phyloP scores from a whole-genome alignment of 1,140 invertebrate species.

The Drosophila rufa region DNA sequence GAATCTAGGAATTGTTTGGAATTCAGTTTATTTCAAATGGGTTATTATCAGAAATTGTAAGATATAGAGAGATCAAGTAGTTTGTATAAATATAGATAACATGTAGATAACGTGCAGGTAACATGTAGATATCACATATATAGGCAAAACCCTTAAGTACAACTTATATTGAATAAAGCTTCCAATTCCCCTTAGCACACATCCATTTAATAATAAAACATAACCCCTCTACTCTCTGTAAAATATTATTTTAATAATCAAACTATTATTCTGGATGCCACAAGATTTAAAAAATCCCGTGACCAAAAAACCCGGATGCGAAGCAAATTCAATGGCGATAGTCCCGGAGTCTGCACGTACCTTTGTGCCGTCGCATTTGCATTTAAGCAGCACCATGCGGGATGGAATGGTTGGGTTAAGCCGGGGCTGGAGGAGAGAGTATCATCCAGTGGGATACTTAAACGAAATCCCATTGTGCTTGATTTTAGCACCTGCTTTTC shows the following conservation, averaged over 20 bases:
- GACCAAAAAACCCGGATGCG: conserved; percentile 1
- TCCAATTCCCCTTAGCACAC: not conserved
- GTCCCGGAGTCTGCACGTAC: conserved; percentile 6
- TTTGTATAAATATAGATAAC: not conserved
- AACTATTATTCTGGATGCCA: not conserved
- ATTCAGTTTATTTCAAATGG: too few relatives aligned
- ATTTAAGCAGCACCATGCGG: conserved; percentile 10
- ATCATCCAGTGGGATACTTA: conserved; percentile 23
- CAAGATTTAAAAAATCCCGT: conserved; percentile 2
- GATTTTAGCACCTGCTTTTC: conserved; percentile 23
- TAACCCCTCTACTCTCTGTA: too few relatives aligned
- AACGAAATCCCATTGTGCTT: conserved; percentile 23
- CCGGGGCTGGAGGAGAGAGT: not conserved
- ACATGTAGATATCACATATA: not conserved
- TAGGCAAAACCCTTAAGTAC: not conserved
- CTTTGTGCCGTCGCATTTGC: conserved; percentile 13
- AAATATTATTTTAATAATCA: conserved; percentile 8
- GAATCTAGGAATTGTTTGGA: too few relatives aligned
- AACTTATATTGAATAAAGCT: not conserved
- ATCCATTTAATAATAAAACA: not conserved
- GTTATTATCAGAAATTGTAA: too few relatives aligned
- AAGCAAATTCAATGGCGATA: conserved; percentile 6
- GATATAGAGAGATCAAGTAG: too few relatives aligned
- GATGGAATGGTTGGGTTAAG: too few relatives aligned
- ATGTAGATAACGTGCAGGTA: not conserved